Base-by-base conservation (phyloP, 2,797 vertebrate genomes). In the Thamnophis elegans region DNA sequence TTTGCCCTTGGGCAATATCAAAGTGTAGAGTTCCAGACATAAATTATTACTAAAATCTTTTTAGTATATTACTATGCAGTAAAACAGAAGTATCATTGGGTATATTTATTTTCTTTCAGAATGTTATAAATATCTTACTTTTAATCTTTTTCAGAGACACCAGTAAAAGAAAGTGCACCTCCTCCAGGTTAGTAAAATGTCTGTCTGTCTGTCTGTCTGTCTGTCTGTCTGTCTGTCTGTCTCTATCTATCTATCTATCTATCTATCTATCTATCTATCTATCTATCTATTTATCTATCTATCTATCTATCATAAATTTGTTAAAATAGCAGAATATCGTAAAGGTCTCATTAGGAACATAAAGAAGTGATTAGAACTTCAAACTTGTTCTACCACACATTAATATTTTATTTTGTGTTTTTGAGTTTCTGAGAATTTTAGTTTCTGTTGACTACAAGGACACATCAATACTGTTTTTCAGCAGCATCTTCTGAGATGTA, bases 141-240 rank as follows among this genome's bases (percentile, higher is more conserved):
- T 90, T 36, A 22, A 95, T 0, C 14, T n/a, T 94, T 96, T 98
- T 97, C 95, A 98, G 98, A 96, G 94, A 97, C 97, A 97, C 96
- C 92, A 0, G 87, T 92, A 2, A 94, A 95, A 60, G 96, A 97
- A 94, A 96, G n/a, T 88, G 93, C 93, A n/a, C 93, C 96, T 47
- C 95, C 96, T 36, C 94, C 97, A 98, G 97, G 98, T 98, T 92
- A 97, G 98, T 97, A 36, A 60, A 60, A 60, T 56, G 5, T 58
- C 8, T 25, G 2, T 25, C 22, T 59, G 2, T 58, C 56, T 58
- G 1, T 28, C n/a, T n/a, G n/a, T n/a, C n/a, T n/a, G n/a, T 59
- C 58, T 59, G 1, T 59, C 58, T 59, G 0, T 59, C 58, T 25
- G 2, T 22, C 58, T 25, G 3, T 25, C 58, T 25, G 3, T 25